Conservation (phyloP, 1,140 invertebrate genomes). For the Calycopis cecrops region DNA sequence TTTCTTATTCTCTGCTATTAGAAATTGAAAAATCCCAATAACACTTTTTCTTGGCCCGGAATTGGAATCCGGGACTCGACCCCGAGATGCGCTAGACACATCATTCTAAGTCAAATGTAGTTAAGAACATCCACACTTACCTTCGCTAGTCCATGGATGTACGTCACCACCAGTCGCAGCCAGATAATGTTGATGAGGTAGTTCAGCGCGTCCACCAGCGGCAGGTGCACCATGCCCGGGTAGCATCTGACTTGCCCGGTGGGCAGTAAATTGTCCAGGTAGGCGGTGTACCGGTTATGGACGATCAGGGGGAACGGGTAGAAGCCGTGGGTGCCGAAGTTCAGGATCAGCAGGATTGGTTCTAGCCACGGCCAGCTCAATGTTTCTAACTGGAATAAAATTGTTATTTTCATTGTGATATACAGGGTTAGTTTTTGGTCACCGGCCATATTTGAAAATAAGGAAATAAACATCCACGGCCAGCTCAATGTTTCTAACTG, state of each 20-base stretch:
- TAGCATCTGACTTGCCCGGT: slow-evolving; percentile 34
- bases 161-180: slow-evolving; percentile 46
- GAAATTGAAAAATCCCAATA: no score
- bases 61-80: no score
- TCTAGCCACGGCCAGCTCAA: slow-evolving; percentile 41
- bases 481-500: slow-evolving; percentile 38
- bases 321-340: slow-evolving; percentile 54
- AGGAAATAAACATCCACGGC: no score
- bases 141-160: slow-evolving; percentile 41
- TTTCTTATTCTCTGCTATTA: no score
- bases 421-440: no score
- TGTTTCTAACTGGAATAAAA: slow-evolving; percentile 32
- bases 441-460: no score
- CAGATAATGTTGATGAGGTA: slow-evolving; percentile 50
- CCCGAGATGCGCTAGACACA: no score
- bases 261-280: slow-evolving; percentile 31
- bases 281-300: slow-evolving; percentile 24
- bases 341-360: slow-evolving; percentile 38
- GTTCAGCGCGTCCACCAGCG: slow-evolving; percentile 41
- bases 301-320: slow-evolving; percentile 46
- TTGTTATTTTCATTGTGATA: no score
- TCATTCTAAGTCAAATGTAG: no score
- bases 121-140: slow-evolving; percentile 25
- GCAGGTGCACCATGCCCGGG: slow-evolving; percentile 47
- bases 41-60: no score